Evolutionary conservation across 2,888 invertebrate species (phyloP), one percentile per base, ranked within the genome.

Genomic region (Leucophenga montana): DNA sequence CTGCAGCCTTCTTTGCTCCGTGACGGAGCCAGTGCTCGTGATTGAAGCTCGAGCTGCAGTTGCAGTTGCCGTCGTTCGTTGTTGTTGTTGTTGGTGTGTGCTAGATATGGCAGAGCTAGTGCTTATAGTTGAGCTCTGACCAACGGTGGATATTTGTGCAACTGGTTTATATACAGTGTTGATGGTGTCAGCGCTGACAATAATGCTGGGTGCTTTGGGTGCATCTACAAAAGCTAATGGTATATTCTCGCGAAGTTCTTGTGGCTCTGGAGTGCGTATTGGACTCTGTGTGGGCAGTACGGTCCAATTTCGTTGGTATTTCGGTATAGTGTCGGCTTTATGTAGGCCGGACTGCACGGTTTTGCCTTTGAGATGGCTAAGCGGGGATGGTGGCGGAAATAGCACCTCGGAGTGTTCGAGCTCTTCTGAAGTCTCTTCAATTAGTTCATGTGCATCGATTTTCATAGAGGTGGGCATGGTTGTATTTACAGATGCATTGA

Each of bases 301-400:
- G 73, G 92, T 91, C 85, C 92, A 90, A 84, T 92, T 91, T 85
- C 91, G 90, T 88, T 93, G 93, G 85, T 93, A 93, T 69, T 91
- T 89, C 9, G 93, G 93, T 82, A 93, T 90, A 82, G 89, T 89
- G 77, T 92, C 92, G 18, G 92, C 91, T 87, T 91, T 92, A 71
- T 92, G 92, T 75, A 93, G 89, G 70, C 91, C 91, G 68, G 91
- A 90, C 78, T 90, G 89, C 67, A 85, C 77, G 77, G 83, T 73
- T 76, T 86, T 87, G 68, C 79, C 79, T 71, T 85, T 85, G 13
- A 86, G 80, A 69, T 87, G 86, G 73, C 86, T 86, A 67, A 87
- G 83, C 78, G 88, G 88, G 78, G 86, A 87, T 73, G 88, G 86
- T 75, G 88, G 87, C 53, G 89, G 87, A 66, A 86, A 88, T 1